Conservation (phyloP, 2,113 vertebrate species). For the Cynoglossus semilaevis region DNA sequence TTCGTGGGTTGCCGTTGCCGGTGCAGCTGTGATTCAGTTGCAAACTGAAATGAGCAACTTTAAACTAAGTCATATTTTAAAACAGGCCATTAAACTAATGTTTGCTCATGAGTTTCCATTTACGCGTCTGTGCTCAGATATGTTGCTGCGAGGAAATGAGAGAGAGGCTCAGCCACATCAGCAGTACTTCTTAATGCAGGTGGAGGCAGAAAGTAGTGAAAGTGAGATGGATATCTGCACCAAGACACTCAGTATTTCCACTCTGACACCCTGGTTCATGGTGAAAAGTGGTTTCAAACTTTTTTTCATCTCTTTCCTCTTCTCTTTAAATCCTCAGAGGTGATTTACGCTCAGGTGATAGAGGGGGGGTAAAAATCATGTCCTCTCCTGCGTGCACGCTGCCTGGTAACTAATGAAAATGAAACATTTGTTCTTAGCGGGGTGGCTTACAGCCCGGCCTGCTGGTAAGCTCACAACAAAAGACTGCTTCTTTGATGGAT, state of each 20-base stretch:
- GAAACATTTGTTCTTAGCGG: constrained; percentile 75
- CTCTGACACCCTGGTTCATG: constrained; percentile 35
- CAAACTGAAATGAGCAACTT: not conserved
- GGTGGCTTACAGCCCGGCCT: constrained; percentile 55
- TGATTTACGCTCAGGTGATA: constrained; percentile 43
- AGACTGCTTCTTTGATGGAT: constrained; percentile 73
- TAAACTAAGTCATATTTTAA: not conserved
- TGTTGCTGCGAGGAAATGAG: constrained; percentile 9
- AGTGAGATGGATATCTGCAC: constrained; percentile 47
- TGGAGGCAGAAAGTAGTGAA: constrained; percentile 8
- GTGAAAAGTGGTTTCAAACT: constrained; percentile 56
- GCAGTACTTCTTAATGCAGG: not conserved
- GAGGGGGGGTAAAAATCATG: constrained; percentile 12
- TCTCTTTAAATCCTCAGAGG: constrained; percentile 34
- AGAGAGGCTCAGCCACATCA: constrained; percentile 9
- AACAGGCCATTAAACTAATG: constrained; percentile 5
- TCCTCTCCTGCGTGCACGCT: constrained; percentile 38
- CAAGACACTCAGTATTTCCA: constrained; percentile 24
- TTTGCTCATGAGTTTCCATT: constrained; percentile 7
- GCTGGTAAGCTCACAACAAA: constrained; percentile 57
- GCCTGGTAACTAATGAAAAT: constrained; percentile 73
- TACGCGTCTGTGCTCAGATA: not conserved
- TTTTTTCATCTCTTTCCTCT: constrained; percentile 42
- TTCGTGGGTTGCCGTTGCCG: not conserved
- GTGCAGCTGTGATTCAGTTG: not conserved